These are phyloP conservation scores for Thumatha senex DNA, from an alignment of 2,888 invertebrate genomes.

Conservation along the genomic window DNA sequence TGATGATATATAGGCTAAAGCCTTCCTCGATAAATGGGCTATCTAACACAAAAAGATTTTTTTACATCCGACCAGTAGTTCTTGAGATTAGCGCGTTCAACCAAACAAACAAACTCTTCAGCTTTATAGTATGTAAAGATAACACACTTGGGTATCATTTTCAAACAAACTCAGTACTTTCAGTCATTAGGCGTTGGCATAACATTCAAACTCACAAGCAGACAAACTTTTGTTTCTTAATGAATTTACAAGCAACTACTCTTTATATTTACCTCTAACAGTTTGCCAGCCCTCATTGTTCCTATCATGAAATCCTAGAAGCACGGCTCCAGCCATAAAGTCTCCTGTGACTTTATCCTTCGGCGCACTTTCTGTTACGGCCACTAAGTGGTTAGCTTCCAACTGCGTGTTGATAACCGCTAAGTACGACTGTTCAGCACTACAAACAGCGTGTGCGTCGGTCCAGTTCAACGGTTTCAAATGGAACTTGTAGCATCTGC, in stretches of 20 bases:
- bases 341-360: slow-evolving; percentile 3
- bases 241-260: background rate
- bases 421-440: slow-evolving; percentile 57
- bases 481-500: slow-evolving; percentile 68
- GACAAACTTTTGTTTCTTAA: no score
- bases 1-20: no score
- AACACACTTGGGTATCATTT: no score
- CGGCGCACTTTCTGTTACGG: slow-evolving; percentile 7
- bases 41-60: no score
- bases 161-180: no score
- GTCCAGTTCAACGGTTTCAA: slow-evolving; percentile 55
- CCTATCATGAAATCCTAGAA: slow-evolving; percentile 46
- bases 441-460: slow-evolving; percentile 56
- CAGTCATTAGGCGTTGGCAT: no score
- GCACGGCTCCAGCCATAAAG: slow-evolving; percentile 20
- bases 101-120: no score
- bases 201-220: no score
- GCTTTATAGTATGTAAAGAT: no score
- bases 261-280: slow-evolving; percentile 45
- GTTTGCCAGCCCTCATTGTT: slow-evolving; percentile 47
- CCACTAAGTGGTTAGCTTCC: slow-evolving; percentile 23
- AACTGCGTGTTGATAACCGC: slow-evolving; percentile 52
- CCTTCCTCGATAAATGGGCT: no score
- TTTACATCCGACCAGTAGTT: no score
- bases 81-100: no score